A percentile compares a stretch with the other conserved stretches of the same genome.
These are phyloP conservation scores for Dorcus parallelipipedus DNA, from an alignment of 2,888 invertebrate genomes.

Conservation along the genomic window DNA sequence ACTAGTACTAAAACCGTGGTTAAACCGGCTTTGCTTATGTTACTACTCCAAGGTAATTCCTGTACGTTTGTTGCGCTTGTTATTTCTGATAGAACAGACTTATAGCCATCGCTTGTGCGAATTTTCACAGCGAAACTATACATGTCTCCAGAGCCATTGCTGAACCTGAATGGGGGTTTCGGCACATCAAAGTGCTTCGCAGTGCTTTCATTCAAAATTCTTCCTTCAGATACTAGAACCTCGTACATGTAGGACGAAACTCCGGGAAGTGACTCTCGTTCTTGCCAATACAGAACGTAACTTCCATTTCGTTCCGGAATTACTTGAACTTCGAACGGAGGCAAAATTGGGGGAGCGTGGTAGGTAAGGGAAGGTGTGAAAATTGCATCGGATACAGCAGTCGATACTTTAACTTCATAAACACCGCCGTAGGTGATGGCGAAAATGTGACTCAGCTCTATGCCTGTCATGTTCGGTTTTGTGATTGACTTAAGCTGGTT, in stretches of 20 bases:
- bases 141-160: constrained; percentile 52
- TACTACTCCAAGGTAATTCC: constrained; percentile 7
- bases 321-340: constrained; percentile 64
- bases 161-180: constrained; percentile 57
- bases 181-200: constrained; percentile 51
- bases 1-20: constrained; percentile 49
- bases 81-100: constrained; percentile 61
- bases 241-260: constrained; percentile 54
- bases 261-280: constrained; percentile 44
- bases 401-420: constrained; percentile 54
- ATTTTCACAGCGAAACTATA: constrained; percentile 65
- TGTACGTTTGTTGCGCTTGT: constrained; percentile 19
- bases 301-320: constrained; percentile 59
- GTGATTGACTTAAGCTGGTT: constrained; percentile 51
- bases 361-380: constrained; percentile 52
- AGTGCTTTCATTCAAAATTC: constrained; percentile 51
- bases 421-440: constrained; percentile 50
- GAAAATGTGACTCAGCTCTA: constrained; percentile 54
- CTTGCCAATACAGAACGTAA: constrained; percentile 65
- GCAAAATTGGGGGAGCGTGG: constrained; percentile 56
- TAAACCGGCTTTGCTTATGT: constrained; percentile 27
- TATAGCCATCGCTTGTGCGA: constrained; percentile 59
- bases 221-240: constrained; percentile 61
- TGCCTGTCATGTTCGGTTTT: constrained; percentile 51
- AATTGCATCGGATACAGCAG: constrained; percentile 49